phyloP scores from a whole-genome alignment of 2,113 vertebrate species.

The Semicossyphus pulcher region DNA sequence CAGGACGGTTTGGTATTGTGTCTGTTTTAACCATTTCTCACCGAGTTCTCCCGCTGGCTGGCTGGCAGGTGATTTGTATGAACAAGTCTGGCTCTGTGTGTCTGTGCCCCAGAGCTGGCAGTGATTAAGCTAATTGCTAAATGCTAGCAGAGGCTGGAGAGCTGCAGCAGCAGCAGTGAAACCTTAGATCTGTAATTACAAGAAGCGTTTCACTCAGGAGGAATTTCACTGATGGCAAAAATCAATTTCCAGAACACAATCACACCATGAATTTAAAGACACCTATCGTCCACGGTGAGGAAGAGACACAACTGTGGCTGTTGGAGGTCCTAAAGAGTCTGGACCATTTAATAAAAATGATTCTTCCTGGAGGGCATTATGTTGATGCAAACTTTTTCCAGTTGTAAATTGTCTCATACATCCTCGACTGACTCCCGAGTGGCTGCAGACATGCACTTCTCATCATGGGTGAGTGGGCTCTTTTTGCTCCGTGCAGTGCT shows the following conservation, averaged over 20 bases:
- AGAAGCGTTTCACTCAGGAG: constrained; percentile 63
- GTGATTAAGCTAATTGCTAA: constrained; percentile 68
- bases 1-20: constrained; percentile 16
- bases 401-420: constrained; percentile 44
- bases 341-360: neutral
- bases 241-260: constrained; percentile 71
- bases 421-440: constrained; percentile 33
- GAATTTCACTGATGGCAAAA: constrained; percentile 67
- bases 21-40: constrained; percentile 1
- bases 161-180: constrained; percentile 36
- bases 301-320: neutral
- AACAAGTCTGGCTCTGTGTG: constrained; percentile 1
- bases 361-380: neutral
- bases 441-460: constrained; percentile 67
- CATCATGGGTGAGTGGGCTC: constrained; percentile 55
- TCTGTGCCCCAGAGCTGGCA: constrained; percentile 26
- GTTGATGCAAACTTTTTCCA: constrained; percentile 6
- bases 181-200: constrained; percentile 76
- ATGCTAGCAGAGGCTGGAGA: constrained; percentile 47
- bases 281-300: too few species aligned
- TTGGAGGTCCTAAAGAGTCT: neutral
- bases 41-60: neutral
- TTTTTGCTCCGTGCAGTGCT: constrained; percentile 37
- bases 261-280: constrained; percentile 35
- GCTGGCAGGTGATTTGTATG: constrained; percentile 22